Conservation (phyloP, 2,797 vertebrate genomes). For the Pristis pectinata region DNA sequence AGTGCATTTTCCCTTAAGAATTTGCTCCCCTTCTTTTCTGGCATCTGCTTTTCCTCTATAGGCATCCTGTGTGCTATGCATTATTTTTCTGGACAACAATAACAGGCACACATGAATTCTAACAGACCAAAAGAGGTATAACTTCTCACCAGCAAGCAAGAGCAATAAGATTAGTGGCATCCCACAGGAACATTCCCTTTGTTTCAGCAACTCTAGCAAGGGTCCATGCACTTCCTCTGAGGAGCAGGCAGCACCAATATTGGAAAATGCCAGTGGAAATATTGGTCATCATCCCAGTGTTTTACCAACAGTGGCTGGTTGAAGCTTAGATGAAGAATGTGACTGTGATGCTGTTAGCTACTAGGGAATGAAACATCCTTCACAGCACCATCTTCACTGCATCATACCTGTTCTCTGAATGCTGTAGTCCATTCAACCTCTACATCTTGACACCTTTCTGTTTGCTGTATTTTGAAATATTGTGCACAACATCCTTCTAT, state of each 20-base stretch:
- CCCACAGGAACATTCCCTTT: neutral
- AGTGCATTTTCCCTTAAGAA: neutral
- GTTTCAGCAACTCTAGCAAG: neutral
- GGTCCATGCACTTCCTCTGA: neutral
- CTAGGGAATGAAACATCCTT: neutral
- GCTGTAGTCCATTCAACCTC: neutral
- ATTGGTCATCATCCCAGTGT: neutral
- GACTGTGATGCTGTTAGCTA: neutral
- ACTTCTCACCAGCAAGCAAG: neutral
- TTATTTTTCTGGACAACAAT: neutral
- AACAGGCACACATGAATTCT: neutral
- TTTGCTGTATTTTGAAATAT: neutral
- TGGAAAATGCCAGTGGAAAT: neutral
- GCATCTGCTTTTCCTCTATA: neutral
- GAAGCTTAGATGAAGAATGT: neutral
- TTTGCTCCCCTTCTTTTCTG: neutral
- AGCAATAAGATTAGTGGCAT: neutral
- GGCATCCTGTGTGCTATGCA: neutral
- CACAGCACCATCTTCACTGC: neutral
- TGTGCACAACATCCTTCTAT: neutral
- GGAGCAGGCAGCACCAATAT: neutral
- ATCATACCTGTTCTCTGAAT: neutral
- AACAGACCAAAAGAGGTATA: neutral
- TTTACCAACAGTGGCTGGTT: neutral
- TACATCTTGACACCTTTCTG: neutral